phyloP scores from a whole-genome alignment of 2,888 invertebrate genomes.

The Geotrupes spiniger region DNA sequence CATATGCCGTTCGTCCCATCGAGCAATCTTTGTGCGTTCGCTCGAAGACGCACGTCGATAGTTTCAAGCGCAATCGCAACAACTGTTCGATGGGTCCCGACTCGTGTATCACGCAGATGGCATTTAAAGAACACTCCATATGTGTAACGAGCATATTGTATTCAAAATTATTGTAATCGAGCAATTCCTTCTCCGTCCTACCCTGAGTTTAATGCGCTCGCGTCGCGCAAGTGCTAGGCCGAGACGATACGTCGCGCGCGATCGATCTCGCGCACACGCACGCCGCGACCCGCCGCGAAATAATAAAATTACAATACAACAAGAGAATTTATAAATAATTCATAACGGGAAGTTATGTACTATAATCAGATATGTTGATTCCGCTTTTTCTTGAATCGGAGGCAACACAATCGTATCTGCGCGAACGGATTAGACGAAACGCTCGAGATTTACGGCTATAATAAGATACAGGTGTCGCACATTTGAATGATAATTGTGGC shows the following conservation, averaged over 20 bases:
- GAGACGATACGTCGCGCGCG: neutral
- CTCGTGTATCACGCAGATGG: constrained; percentile 1
- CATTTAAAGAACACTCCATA: neutral
- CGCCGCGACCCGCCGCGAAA: constrained; percentile 14
- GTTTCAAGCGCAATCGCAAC: neutral
- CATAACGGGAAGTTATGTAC: constrained; percentile 23
- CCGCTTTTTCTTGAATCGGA: constrained; percentile 3
- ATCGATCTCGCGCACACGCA: constrained; percentile 13
- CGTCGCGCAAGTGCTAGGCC: neutral
- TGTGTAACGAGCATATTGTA: constrained; percentile 12
- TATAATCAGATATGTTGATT: constrained; percentile 22
- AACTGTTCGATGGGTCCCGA: neutral
- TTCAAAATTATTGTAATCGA: constrained; percentile 21
- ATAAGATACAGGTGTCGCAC: no score
- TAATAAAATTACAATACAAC: constrained; percentile 23
- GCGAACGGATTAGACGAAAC: no score
- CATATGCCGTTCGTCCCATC: no score
- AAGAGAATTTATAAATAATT: constrained; percentile 23
- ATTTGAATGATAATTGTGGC: no score
- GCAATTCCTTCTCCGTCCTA: constrained; percentile 12
- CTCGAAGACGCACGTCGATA: constrained; percentile 3
- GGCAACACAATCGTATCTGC: constrained; percentile 6
- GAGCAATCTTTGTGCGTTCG: no score
- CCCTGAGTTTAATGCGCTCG: constrained; percentile 3
- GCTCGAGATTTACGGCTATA: no score